Evolutionary conservation across 2,797 vertebrate genomes (phyloP).

Genomic region (Amniataba percoides): DNA sequence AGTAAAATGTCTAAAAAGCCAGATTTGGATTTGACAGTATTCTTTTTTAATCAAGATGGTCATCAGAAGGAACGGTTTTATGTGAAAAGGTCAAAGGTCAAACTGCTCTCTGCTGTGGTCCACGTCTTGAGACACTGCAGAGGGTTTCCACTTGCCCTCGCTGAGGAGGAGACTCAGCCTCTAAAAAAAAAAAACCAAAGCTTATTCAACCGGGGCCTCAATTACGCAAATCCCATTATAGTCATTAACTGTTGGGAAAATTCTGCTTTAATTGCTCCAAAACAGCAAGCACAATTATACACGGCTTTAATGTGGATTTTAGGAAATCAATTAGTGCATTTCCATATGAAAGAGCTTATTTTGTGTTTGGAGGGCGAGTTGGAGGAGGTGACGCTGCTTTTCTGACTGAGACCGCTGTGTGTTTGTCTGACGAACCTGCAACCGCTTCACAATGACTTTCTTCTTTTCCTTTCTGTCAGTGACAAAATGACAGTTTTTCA

Average conservation of each 20-base stretch:
- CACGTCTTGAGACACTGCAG: conserved; percentile 6
- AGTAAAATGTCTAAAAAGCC: not conserved
- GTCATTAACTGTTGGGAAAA: conserved; percentile 80
- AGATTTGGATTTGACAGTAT: not conserved
- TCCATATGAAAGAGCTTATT: conserved; percentile 74
- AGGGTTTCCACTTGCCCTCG: conserved; percentile 4
- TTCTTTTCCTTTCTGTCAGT: not conserved
- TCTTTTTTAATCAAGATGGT: not conserved
- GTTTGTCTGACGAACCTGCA: conserved; percentile 13
- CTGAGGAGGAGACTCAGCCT: conserved; percentile 51
- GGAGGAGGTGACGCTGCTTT: conserved; percentile 46
- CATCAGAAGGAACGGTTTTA: not conserved
- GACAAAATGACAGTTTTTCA: not conserved
- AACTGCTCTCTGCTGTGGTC: not conserved
- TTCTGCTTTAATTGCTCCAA: conserved; percentile 82
- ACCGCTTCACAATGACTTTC: not conserved
- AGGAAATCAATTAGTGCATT: conserved; percentile 78
- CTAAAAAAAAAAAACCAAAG: conserved; percentile 42
- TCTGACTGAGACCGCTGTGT: conserved; percentile 17
- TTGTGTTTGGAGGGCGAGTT: conserved; percentile 58
- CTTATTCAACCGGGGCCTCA: conserved; percentile 77
- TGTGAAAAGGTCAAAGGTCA: conserved; percentile 32
- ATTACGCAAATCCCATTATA: conserved; percentile 84
- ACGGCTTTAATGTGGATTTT: conserved; percentile 80
- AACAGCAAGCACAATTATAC: conserved; percentile 79